Conservation (phyloP, 1,140 invertebrate genomes). For the Melitaea cinxia region DNA sequence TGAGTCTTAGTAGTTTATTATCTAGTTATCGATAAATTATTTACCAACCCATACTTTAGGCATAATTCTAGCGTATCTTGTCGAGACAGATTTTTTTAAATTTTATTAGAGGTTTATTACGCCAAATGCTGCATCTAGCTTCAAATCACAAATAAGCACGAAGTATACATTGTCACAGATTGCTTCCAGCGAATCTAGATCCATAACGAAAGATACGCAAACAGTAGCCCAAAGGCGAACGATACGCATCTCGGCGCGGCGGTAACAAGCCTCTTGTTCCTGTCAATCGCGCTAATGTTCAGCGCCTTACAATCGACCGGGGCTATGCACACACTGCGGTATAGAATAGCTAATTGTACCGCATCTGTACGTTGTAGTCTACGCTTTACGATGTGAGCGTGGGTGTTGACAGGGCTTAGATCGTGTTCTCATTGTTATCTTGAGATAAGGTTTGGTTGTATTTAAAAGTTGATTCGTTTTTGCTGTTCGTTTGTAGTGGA, state of each 20-base stretch:
- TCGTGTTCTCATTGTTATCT: constrained; percentile 12
- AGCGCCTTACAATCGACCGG: constrained; percentile 11
- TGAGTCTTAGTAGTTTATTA: too few relatives aligned
- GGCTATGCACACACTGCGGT: constrained; percentile 13
- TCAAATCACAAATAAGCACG: neutral
- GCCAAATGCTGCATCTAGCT: neutral
- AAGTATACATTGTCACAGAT: neutral
- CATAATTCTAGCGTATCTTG: too few relatives aligned
- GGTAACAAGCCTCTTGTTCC: constrained; percentile 23
- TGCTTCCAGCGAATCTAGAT: constrained; percentile 43
- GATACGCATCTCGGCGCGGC: constrained; percentile 21
- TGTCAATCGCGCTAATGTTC: constrained; percentile 26
- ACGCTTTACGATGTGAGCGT: constrained; percentile 16
- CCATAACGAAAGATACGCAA: constrained; percentile 54
- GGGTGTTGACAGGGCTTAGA: constrained; percentile 35
- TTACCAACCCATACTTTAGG: too few relatives aligned
- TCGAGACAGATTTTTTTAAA: too few relatives aligned
- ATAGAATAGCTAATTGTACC: constrained; percentile 32
- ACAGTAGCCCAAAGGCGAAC: constrained; percentile 66
- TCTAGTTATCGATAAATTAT: too few relatives aligned
- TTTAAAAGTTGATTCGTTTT: constrained; percentile 1
- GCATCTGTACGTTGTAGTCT: constrained; percentile 19
- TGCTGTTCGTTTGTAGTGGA: neutral
- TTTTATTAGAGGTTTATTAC: too few relatives aligned
- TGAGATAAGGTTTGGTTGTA: constrained; percentile 1